A percentile compares a stretch with the other conserved stretches of the same genome.
These are phyloP conservation scores for Halesus radiatus DNA, from an alignment of 1,140 invertebrate species.

Conservation along the genomic window DNA sequence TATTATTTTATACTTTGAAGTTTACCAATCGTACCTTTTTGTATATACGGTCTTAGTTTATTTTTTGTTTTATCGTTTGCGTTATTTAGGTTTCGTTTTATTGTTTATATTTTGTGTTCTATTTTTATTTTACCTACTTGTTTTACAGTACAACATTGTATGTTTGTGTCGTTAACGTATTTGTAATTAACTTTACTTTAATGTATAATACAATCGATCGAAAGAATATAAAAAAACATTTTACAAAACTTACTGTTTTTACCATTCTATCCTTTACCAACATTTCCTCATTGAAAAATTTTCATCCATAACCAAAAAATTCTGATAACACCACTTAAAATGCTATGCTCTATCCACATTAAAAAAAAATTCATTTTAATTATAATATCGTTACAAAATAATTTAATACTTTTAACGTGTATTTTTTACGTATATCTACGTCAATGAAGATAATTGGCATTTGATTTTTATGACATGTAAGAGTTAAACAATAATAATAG, in stretches of 20 bases:
- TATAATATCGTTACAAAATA: no score
- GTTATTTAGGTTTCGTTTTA: conserved; percentile 51
- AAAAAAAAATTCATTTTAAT: no score
- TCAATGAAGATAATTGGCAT: no score
- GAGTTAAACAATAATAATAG: no score
- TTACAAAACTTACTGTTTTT: conserved; percentile 25
- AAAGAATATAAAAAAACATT: conserved; percentile 55
- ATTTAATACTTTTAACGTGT: no score
- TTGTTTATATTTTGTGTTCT: conserved; percentile 50
- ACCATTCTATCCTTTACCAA: background rate
- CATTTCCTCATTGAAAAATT: background rate
- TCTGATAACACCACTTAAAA: no score
- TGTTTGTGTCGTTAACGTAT: conserved; percentile 36
- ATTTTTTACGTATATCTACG: no score
- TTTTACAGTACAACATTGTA: conserved; percentile 44
- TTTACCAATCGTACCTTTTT: conserved; percentile 52
- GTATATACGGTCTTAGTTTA: conserved; percentile 54
- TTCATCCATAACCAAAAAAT: background rate
- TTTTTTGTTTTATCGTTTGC: conserved; percentile 51
- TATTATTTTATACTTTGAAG: conserved; percentile 46
- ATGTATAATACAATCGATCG: conserved; percentile 53
- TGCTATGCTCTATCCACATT: no score
- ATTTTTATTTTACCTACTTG: conserved; percentile 48
- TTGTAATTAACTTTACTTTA: conserved; percentile 47
- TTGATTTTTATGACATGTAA: no score